Conservation (phyloP, 23 tunicate species). For the Clavelina lepadiformis region DNA sequence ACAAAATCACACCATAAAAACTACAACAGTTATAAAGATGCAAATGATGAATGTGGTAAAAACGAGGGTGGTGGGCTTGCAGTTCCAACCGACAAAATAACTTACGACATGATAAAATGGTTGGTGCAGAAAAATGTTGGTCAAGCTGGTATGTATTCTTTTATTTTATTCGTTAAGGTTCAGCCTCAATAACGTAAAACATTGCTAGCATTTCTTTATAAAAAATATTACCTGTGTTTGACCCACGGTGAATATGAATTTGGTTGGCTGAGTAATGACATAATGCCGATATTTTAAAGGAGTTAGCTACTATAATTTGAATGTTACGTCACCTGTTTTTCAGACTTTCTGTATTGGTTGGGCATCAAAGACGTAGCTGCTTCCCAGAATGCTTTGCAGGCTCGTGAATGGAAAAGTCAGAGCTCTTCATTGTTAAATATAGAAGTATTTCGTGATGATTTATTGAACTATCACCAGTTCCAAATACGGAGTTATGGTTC, state of each 20-base stretch:
- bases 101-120: conserved; percentile 24
- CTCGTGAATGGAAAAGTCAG: conserved; percentile 26
- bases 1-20: conserved; percentile 1
- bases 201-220: too few relatives aligned
- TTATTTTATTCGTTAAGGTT: not conserved
- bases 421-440: not conserved
- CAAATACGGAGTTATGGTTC: conserved; percentile 23
- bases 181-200: too few relatives aligned
- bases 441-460: conserved; percentile 17
- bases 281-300: too few relatives aligned
- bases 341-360: conserved; percentile 45
- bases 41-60: conserved; percentile 11
- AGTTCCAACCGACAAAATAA: conserved; percentile 32
- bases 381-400: conserved; percentile 5
- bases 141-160: conserved; percentile 18
- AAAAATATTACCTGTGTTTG: too few relatives aligned
- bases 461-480: conserved; percentile 25
- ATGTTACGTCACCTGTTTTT: too few relatives aligned
- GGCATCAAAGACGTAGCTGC: conserved; percentile 43
- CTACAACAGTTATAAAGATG: conserved; percentile 19
- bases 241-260: too few relatives aligned
- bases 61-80: conserved; percentile 27
- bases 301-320: too few relatives aligned
- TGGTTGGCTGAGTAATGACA: too few relatives aligned
- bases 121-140: conserved; percentile 15